These are phyloP conservation scores for Jordanella pulchra DNA, from an alignment of 2,797 vertebrate genomes.

Conservation along the genomic window DNA sequence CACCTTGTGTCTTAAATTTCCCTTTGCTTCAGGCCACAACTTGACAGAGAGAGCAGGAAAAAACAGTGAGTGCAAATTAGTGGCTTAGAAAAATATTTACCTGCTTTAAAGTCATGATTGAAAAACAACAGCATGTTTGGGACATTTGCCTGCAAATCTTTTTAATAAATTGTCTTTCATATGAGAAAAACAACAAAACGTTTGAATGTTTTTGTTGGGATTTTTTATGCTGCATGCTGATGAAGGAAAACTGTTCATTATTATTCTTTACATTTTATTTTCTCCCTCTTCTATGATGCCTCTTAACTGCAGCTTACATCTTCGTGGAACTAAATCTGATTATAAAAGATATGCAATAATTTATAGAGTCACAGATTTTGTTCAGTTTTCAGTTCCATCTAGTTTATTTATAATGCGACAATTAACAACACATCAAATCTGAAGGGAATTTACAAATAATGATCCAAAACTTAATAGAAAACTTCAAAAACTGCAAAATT, in stretches of 20 bases:
- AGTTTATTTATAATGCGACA: no score
- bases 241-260: neutral
- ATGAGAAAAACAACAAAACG: neutral
- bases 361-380: neutral
- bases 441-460: no score
- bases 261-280: neutral
- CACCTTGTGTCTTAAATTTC: constrained; percentile 49
- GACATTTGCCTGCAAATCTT: no score
- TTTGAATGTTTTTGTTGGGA: neutral
- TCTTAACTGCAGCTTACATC: neutral
- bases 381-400: no score
- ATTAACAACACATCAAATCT: no score
- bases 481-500: neutral
- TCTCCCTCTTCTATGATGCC: neutral
- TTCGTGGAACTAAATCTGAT: neutral
- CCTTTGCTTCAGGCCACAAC: constrained; percentile 42
- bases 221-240: neutral
- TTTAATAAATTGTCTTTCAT: neutral
- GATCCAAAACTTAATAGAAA: no score
- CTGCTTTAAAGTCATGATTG: constrained; percentile 14
- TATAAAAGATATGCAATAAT: neutral
- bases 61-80: constrained; percentile 12
- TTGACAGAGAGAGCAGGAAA: constrained; percentile 13
- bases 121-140: neutral
- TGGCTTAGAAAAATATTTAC: constrained; percentile 12